Percentiles rank a stretch among this genome's conserved stretches.
Evolutionary conservation across 1,140 invertebrate genomes (phyloP).

Genomic region (Hetaerina americana): DNA sequence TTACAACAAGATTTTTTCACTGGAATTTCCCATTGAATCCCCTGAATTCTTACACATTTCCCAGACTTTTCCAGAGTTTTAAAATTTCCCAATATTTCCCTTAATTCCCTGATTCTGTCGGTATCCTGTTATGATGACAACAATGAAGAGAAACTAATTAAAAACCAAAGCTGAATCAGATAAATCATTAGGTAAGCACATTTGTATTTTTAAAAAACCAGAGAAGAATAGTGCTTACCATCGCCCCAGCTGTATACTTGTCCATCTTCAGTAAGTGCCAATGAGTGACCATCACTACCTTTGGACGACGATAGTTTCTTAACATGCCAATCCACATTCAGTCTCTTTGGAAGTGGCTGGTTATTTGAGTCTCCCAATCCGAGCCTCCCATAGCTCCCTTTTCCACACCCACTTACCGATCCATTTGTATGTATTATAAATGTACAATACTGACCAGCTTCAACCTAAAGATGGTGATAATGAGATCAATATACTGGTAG

Average conservation of each 20-base stretch:
- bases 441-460: slow-evolving; percentile 54
- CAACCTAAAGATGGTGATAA: slow-evolving; percentile 29
- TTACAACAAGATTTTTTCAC: too few species aligned
- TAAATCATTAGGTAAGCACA: neutral
- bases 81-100: too few species aligned
- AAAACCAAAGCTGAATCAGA: too few species aligned
- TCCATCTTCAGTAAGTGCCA: slow-evolving; percentile 43
- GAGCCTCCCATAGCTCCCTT: slow-evolving; percentile 41
- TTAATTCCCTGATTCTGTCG: too few species aligned
- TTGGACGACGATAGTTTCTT: slow-evolving; percentile 40
- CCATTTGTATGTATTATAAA: slow-evolving; percentile 46
- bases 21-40: too few species aligned
- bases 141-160: too few species aligned
- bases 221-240: slow-evolving; percentile 31
- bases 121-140: too few species aligned
- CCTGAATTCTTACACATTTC: too few species aligned
- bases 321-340: slow-evolving; percentile 32
- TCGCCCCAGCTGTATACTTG: slow-evolving; percentile 50
- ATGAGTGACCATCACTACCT: slow-evolving; percentile 45
- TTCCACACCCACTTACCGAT: slow-evolving; percentile 42
- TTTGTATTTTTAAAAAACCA: too few species aligned
- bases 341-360: slow-evolving; percentile 34
- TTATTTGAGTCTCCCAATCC: slow-evolving; percentile 43
- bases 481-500: neutral
- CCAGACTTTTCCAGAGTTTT: too few species aligned